phyloP scores from a whole-genome alignment of 1,140 invertebrate species.

The Pseudomyrmex flavicornis region DNA sequence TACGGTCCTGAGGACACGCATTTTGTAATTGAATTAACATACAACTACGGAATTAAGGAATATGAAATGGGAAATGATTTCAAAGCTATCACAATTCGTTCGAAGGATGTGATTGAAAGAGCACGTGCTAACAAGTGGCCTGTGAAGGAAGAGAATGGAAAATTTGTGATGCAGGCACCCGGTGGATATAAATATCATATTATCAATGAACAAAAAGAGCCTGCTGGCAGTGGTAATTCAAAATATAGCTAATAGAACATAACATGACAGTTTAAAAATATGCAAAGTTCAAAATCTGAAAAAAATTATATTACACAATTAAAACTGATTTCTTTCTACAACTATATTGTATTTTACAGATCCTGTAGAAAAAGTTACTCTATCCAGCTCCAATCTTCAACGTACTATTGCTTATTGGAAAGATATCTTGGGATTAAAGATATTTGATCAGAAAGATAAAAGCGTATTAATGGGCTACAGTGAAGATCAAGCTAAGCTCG shows the following conservation, averaged over 20 bases:
- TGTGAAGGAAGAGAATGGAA: constrained; percentile 87
- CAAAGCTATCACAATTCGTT: constrained; percentile 93
- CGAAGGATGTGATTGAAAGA: constrained; percentile 90
- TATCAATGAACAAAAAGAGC: constrained; percentile 88
- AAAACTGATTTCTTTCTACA: neutral
- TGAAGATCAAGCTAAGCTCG: constrained; percentile 91
- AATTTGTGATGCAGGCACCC: constrained; percentile 90
- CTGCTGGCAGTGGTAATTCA: constrained; percentile 86
- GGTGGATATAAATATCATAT: constrained; percentile 96
- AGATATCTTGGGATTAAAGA: constrained; percentile 90
- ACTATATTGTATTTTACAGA: constrained; percentile 85
- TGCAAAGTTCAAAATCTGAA: neutral
- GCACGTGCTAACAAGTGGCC: constrained; percentile 90
- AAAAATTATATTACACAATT: too few relatives aligned
- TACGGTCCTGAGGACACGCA: constrained; percentile 98
- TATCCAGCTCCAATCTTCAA: constrained; percentile 92
- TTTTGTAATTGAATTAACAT: constrained; percentile 98
- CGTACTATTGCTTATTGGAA: constrained; percentile 94
- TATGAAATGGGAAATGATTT: constrained; percentile 97
- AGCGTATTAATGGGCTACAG: constrained; percentile 89
- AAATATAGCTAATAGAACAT: too few relatives aligned
- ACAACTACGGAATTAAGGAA: constrained; percentile 96
- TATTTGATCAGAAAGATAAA: constrained; percentile 88
- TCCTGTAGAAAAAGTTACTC: constrained; percentile 92
- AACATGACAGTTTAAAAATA: neutral